Conservation (phyloP, 2,888 invertebrate species). For the Conops quadrifasciatus region DNA sequence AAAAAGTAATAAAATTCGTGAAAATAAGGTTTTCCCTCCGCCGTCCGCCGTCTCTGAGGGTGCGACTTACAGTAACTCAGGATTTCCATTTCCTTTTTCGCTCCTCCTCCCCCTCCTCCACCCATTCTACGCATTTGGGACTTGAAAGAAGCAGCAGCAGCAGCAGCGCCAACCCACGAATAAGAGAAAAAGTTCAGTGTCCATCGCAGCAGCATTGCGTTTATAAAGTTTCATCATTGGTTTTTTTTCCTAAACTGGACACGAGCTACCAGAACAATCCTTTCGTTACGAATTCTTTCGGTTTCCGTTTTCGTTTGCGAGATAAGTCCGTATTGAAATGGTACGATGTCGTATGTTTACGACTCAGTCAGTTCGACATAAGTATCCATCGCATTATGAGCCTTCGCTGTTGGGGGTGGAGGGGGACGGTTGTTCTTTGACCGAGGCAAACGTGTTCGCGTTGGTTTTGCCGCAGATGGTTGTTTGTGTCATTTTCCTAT, state of each 20-base stretch:
- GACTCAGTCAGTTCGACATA: conserved; percentile 45
- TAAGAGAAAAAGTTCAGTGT: background rate
- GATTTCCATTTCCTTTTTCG: background rate
- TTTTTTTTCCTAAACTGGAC: conserved; percentile 54
- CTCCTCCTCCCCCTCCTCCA: background rate
- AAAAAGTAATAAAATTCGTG: conserved; percentile 34
- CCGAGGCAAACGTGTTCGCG: conserved; percentile 39
- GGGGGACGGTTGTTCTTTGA: conserved; percentile 47
- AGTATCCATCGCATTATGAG: conserved; percentile 25
- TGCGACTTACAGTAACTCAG: background rate
- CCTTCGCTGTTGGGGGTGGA: conserved; percentile 25
- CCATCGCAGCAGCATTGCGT: background rate
- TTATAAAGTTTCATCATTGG: too few relatives aligned
- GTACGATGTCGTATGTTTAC: conserved; percentile 51
- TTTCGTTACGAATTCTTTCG: conserved; percentile 51
- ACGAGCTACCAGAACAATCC: conserved; percentile 51
- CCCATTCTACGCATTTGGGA: background rate
- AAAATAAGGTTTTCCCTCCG: conserved; percentile 18
- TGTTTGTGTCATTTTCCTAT: conserved; percentile 54
- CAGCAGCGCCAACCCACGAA: background rate
- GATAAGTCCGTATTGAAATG: conserved; percentile 56
- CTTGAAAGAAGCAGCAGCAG: background rate
- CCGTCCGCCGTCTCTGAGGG: background rate
- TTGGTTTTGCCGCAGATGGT: conserved; percentile 26
- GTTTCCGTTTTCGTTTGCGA: conserved; percentile 48